Conservation (phyloP, 2,797 vertebrate genomes). For the Tamandua tetradactyla region DNA sequence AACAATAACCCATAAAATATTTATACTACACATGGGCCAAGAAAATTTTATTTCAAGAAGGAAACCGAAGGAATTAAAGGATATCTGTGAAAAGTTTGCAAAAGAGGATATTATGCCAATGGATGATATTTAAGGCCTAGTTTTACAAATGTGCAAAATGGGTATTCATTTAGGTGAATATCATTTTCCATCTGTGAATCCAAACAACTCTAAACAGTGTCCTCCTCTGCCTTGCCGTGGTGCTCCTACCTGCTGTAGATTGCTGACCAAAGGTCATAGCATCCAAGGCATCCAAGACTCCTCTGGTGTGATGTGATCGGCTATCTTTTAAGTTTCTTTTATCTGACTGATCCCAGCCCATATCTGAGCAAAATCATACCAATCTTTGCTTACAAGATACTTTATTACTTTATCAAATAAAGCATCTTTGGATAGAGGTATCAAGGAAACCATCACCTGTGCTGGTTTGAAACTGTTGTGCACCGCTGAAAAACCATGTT, state of each 20-base stretch:
- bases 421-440: not conserved
- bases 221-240: conserved; percentile 88
- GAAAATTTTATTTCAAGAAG: not conserved
- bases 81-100: not conserved
- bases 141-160: not conserved
- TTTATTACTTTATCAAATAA: not conserved
- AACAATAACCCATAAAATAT: not conserved
- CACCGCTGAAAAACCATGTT: too few relatives aligned
- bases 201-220: not conserved
- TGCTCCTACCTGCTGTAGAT: conserved; percentile 93
- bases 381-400: not conserved
- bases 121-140: fast-evolving
- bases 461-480: too few relatives aligned
- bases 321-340: conserved; percentile 91
- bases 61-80: not conserved
- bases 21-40: not conserved
- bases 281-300: conserved; percentile 90
- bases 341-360: conserved; percentile 91
- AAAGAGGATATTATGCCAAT: too few relatives aligned
- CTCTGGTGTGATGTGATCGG: conserved; percentile 87
- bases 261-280: conserved; percentile 93
- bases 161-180: not conserved
- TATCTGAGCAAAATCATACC: conserved; percentile 86
- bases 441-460: not conserved
- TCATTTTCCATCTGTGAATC: too few relatives aligned